phyloP scores from a whole-genome alignment of 2,797 vertebrate genomes.

The Okamejei kenojei region DNA sequence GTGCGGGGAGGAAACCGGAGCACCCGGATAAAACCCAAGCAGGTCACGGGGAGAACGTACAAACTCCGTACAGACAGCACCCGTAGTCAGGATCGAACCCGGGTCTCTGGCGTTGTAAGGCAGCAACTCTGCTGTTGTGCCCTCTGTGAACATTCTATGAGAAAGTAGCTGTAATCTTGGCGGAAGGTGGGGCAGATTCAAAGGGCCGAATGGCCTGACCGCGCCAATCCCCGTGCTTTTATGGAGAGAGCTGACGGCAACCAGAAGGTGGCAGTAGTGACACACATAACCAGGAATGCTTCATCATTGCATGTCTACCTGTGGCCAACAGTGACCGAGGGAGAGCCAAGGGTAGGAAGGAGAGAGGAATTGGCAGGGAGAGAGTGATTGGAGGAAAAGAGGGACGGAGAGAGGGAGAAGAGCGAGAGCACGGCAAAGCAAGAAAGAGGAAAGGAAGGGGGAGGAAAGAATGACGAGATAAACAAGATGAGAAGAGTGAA shows the following conservation, averaged over 20 bases:
- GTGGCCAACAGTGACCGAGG: not conserved
- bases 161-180: too few relatives aligned
- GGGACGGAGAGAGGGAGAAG: not conserved
- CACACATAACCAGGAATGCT: not conserved
- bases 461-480: not conserved
- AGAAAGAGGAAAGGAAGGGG: not conserved
- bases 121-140: too few relatives aligned
- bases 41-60: too few relatives aligned
- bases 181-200: too few relatives aligned
- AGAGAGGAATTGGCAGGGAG: not conserved
- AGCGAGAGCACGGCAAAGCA: not conserved
- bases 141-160: too few relatives aligned
- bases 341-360: not conserved
- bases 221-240: too few relatives aligned
- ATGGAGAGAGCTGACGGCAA: not conserved
- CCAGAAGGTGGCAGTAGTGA: conserved; percentile 22
- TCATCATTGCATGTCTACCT: not conserved
- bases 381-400: not conserved
- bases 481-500: not conserved
- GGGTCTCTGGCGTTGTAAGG: too few relatives aligned
- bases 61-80: too few relatives aligned
- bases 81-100: too few relatives aligned
- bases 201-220: too few relatives aligned
- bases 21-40: too few relatives aligned
- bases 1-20: too few relatives aligned